Base-by-base conservation (phyloP, 2,888 invertebrate genomes). In the Cataglyphis cursor region DNA sequence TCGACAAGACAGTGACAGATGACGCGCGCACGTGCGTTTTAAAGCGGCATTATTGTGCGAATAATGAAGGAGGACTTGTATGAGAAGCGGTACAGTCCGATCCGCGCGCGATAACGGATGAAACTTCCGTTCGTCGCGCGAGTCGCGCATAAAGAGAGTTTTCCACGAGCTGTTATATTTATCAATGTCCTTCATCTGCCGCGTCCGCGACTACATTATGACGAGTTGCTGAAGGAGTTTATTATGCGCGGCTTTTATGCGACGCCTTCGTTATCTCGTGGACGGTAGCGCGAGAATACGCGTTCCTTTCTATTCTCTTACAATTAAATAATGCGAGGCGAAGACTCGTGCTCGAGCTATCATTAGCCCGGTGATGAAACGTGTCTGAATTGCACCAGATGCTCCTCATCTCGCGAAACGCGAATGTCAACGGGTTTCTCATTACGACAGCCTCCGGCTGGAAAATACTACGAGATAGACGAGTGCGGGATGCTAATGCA, bases 261-360 rank as follows among this genome's bases (percentile, higher is more conserved):
- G 44, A 83, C 83, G 70, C 21, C 28, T 80, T 81, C 86, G 90
- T 92, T 92, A 90, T 91, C 66, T 85, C 65, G 15, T 41, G 38
- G n/a, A 38, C 68, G 65, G n/a, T 8, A 48, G 68, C 81, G 24
- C 75, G 75, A 70, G 74, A 66, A 31, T 41, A 35, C 35, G 15
- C 59, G 59, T 57, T 3, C 35, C 44, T 48, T 28, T 9, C 38
- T n/a, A 0, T 21, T 75, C 21, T 12, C n/a, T 18, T n/a, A 35
- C n/a, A 48, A 41, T 38, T 51, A 54, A 75, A 75, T 66, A 57
- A n/a, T 54, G 76, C 68, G n/a, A 66, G n/a, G 51, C 38, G n/a
- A 66, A 76, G 68, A 76, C 54, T 65, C 75, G 24, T 10, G 9
- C 15, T 64, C 24, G 24, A 44, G 21, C 10, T 51, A 51, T 51